Evolutionary conservation across 2,888 invertebrate species (phyloP).

Genomic region (Hofmannophila pseudospretella): DNA sequence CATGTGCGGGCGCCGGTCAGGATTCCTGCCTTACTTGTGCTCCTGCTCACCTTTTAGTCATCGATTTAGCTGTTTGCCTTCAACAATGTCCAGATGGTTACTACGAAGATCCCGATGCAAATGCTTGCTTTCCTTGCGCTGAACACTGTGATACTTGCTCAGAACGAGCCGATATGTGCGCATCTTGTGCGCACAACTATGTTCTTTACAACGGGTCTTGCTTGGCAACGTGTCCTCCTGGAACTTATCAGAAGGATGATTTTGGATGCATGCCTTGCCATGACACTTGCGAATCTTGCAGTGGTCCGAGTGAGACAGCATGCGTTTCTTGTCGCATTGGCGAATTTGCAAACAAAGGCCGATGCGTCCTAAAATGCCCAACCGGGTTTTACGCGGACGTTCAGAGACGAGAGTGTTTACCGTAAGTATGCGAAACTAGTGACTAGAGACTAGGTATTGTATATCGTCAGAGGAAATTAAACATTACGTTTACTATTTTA

Average conservation of each 20-base stretch:
- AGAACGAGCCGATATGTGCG: constrained; percentile 89
- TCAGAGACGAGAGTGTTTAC: constrained; percentile 86
- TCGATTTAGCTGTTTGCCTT: constrained; percentile 90
- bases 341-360: constrained; percentile 83
- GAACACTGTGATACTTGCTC: constrained; percentile 92
- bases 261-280: constrained; percentile 89
- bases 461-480: constrained; percentile 1
- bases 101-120: constrained; percentile 87
- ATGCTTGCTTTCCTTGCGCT: constrained; percentile 91
- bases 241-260: constrained; percentile 92
- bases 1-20: constrained; percentile 91
- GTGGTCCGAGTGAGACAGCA: constrained; percentile 85
- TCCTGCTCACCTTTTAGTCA: constrained; percentile 88
- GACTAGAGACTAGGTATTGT: neutral
- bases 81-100: constrained; percentile 94
- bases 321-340: constrained; percentile 89
- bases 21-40: constrained; percentile 91
- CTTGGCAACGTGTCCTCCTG: constrained; percentile 88
- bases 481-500: constrained; percentile 37
- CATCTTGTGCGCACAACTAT: constrained; percentile 91
- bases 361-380: constrained; percentile 85
- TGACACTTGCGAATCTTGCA: constrained; percentile 88
- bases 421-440: constrained; percentile 48
- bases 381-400: constrained; percentile 85
- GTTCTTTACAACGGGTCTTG: constrained; percentile 91